Evolutionary conservation across 2,797 vertebrate species (phyloP), one percentile per base, ranked within the genome.

Genomic region (Eulemur rubriventer): DNA sequence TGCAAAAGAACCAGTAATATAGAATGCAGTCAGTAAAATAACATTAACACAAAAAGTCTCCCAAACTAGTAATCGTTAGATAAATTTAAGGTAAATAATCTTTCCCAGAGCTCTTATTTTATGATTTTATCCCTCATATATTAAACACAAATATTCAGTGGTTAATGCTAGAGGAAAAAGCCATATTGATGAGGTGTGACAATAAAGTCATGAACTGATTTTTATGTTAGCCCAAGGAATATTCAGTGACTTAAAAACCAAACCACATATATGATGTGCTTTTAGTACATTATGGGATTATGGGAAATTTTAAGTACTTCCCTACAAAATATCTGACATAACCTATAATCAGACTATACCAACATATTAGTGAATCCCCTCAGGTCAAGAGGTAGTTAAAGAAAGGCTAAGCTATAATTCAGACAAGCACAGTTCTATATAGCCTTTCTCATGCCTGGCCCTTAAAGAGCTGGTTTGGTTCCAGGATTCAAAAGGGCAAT

Each of bases 161-260:
- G 50, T 67, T 76, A 83, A 93, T 82, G 67, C n/a, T 46, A 75
- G 22, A 81, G 4, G 13, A 41, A 35, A 90, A 83, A 38, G 14
- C 1, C 35, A 50, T 33, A 87, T 1, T 65, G 46, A 67, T 78
- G 55, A 97, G 33, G 46, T 61, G 7, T 61, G 28, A 43, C 24
- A 76, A 80, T 41, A 88, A 95, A 95, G 50, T 82, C 78, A 89
- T 50, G 22, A 83, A 43, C 16, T 95, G 20, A 79, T 69, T 95
- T 96, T 95, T 80, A 95, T 65, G 48, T 79, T 96, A 57, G 46
- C 18, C 91, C 75, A 81, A 85, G 30, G n/a, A 90, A 95, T 11
- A 6, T 82, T 90, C 75, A 63, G 22, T 46, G 35, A 91, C 50
- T 90, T 92, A 81, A 91, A 92, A 89, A 81, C 10, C 75, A 73